Conservation (phyloP, 2,797 vertebrate species). For the Characodon lateralis region DNA sequence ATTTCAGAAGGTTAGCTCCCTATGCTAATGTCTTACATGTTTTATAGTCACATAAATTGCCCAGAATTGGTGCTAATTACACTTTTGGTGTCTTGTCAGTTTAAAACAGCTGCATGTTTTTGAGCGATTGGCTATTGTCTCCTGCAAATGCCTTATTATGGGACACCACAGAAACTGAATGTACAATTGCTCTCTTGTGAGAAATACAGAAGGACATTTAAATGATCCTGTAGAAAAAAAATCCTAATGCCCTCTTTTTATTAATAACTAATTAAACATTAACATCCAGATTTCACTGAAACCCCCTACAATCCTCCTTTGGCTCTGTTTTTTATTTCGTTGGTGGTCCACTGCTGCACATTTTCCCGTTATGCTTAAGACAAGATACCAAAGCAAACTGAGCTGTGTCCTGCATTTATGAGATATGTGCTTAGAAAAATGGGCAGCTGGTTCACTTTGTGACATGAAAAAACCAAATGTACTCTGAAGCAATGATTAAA, state of each 20-base stretch:
- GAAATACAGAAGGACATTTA: conserved; percentile 52
- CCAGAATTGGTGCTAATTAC: conserved; percentile 31
- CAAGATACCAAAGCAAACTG: conserved; percentile 32
- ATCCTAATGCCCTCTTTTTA: conserved; percentile 69
- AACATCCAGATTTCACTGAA: conserved; percentile 35
- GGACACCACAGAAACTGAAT: conserved; percentile 33
- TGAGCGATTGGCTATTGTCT: conserved; percentile 54
- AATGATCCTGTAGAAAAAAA: conserved; percentile 58
- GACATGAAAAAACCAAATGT: conserved; percentile 49
- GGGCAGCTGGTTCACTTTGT: conserved; percentile 36
- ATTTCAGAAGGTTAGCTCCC: conserved; percentile 26
- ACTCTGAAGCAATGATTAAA: conserved; percentile 57
- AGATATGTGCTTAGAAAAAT: conserved; percentile 55
- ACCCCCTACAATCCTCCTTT: conserved; percentile 10
- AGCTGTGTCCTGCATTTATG: conserved; percentile 49
- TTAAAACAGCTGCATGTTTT: conserved; percentile 30
- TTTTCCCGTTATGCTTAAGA: conserved; percentile 20
- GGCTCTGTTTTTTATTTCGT: conserved; percentile 31
- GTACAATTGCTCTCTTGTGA: conserved; percentile 27
- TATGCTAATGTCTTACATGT: conserved; percentile 11
- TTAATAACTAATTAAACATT: conserved; percentile 71
- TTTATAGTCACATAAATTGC: conserved; percentile 25
- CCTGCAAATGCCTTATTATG: conserved; percentile 43
- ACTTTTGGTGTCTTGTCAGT: conserved; percentile 28
- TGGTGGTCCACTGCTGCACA: conserved; percentile 37